These are phyloP conservation scores for Cryptoprocta ferox DNA, from an alignment of 2,797 vertebrate species.

Conservation along the genomic window DNA sequence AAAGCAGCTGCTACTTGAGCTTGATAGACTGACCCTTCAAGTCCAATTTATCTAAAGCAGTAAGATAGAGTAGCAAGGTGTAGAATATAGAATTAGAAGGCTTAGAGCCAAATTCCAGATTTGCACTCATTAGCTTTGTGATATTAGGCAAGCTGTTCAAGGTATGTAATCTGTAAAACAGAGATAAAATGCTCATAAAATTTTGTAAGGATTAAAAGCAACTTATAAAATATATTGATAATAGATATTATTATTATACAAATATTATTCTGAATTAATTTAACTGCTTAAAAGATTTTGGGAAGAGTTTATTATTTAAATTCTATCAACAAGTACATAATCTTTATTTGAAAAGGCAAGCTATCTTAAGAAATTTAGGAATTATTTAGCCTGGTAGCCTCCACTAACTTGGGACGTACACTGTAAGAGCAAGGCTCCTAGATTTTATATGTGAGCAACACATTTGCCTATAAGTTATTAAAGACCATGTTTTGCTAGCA, in stretches of 20 bases:
- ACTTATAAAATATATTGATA: constrained; percentile 6
- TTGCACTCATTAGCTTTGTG: neutral
- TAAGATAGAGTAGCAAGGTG: neutral
- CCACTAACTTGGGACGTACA: neutral
- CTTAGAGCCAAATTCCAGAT: neutral
- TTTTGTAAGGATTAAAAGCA: neutral
- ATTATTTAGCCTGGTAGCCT: constrained; percentile 10
- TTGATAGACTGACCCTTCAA: neutral
- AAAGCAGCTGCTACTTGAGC: neutral
- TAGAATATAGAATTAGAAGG: neutral
- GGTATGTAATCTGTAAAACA: neutral
- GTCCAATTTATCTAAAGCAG: neutral
- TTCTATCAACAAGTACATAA: neutral
- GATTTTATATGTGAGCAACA: neutral
- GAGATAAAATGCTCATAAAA: neutral
- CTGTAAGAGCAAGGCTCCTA: neutral
- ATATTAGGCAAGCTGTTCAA: neutral
- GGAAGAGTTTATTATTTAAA: constrained; percentile 5
- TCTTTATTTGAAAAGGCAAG: constrained; percentile 37
- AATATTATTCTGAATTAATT: constrained; percentile 1
- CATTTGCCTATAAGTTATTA: neutral
- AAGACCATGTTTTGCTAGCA: neutral
- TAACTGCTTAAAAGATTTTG: constrained; percentile 2
- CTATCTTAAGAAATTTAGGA: neutral
- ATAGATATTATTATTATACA: neutral